A percentile compares a stretch with the other conserved stretches of the same genome.
Conservation (phyloP, 2,888 invertebrate genomes). For the Chorisops tibialis region DNA sequence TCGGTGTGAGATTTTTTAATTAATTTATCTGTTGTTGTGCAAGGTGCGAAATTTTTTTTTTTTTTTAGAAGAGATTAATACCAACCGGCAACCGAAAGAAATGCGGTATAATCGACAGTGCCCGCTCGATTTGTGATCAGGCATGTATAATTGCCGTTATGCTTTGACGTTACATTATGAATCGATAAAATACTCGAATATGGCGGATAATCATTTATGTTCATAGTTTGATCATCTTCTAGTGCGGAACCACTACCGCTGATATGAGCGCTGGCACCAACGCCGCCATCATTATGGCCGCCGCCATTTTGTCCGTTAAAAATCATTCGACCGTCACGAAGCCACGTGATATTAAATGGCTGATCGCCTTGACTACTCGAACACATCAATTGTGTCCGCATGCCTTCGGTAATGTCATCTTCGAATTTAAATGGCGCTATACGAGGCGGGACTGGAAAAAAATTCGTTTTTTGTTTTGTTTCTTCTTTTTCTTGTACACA, state of each 20-base stretch:
- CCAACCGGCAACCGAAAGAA: slow-evolving; percentile 57
- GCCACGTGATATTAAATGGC: slow-evolving; percentile 58
- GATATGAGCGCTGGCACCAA: not conserved
- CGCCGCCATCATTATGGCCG: not conserved
- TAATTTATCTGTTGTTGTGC: too few species aligned
- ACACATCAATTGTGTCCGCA: slow-evolving; percentile 69
- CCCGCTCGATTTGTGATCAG: slow-evolving; percentile 51
- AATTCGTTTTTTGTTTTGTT: not conserved
- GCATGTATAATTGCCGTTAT: slow-evolving; percentile 54
- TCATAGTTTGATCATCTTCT: slow-evolving; percentile 43
- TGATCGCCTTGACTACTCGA: slow-evolving; percentile 58
- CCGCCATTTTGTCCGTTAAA: not conserved
- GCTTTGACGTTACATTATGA: slow-evolving; percentile 51
- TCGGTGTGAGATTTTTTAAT: too few species aligned
- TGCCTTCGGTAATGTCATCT: slow-evolving; percentile 72
- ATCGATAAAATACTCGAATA: slow-evolving; percentile 55
- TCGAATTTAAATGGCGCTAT: slow-evolving; percentile 81
- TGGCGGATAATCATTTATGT: slow-evolving; percentile 56
- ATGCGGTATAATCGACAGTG: slow-evolving; percentile 55
- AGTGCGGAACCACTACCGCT: not conserved
- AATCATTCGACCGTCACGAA: slow-evolving; percentile 53
- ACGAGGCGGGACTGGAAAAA: slow-evolving; percentile 69
- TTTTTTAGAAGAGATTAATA: too few species aligned
- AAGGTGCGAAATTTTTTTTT: too few species aligned
- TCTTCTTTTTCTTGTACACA: too few species aligned